Evolutionary conservation across 2,113 vertebrate species (phyloP).

Genomic region (Epinephelus fuscoguttatus): DNA sequence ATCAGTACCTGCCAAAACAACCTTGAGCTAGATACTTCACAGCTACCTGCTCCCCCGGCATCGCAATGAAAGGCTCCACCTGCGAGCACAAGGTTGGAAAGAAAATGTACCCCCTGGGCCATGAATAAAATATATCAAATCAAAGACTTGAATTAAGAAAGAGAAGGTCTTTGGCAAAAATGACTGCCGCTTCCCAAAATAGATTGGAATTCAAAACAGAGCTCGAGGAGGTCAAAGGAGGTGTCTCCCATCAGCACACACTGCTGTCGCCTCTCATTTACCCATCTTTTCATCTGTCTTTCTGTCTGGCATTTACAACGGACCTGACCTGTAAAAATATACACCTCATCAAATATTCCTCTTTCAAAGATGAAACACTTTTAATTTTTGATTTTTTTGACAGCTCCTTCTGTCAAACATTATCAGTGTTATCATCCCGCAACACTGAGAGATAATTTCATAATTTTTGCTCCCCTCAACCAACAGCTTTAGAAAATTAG

Average conservation of each 20-base stretch:
- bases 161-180: conserved; percentile 27
- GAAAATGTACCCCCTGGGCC: neutral
- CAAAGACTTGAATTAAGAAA: conserved; percentile 41
- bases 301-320: conserved; percentile 40
- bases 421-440: neutral
- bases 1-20: conserved; percentile 63
- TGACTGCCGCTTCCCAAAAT: conserved; percentile 39
- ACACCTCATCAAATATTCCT: conserved; percentile 43
- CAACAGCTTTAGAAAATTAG: neutral
- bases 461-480: neutral
- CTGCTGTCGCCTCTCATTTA: conserved; percentile 61
- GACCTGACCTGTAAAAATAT: conserved; percentile 33
- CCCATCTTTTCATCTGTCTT: conserved; percentile 61
- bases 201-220: conserved; percentile 65
- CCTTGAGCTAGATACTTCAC: conserved; percentile 31
- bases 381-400: neutral
- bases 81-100: neutral
- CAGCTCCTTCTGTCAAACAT: conserved; percentile 7
- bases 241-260: conserved; percentile 60
- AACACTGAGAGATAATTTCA: neutral
- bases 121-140: conserved; percentile 52
- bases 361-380: conserved; percentile 17
- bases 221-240: conserved; percentile 58
- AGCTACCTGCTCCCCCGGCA: conserved; percentile 23
- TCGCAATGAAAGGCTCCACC: neutral